A percentile compares a stretch with the other conserved stretches of the same genome.
Evolutionary conservation across 2,888 invertebrate species (phyloP).

Genomic region (Diarsia dahlii): DNA sequence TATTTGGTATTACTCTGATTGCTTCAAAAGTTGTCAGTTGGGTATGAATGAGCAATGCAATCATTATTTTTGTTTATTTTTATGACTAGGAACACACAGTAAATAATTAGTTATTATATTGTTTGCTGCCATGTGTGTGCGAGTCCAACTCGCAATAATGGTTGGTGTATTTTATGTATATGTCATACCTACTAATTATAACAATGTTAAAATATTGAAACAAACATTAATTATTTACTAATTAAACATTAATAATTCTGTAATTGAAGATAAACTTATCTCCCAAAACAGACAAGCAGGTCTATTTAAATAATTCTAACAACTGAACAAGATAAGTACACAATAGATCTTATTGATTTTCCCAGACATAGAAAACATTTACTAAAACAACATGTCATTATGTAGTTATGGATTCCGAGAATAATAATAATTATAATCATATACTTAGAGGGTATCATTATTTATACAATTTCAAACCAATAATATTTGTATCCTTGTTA

Average conservation of each 20-base stretch:
- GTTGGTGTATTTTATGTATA: no score
- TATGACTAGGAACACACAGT: no score
- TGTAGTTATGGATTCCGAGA: constrained; percentile 17
- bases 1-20: constrained; percentile 9
- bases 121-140: no score
- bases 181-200: no score
- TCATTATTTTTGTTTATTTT: not conserved
- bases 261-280: not conserved
- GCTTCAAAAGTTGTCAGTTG: not conserved
- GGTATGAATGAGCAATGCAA: not conserved
- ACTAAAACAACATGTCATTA: constrained; percentile 23
- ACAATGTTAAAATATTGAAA: not conserved
- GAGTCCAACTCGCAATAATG: no score
- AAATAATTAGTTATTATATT: no score
- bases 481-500: not conserved
- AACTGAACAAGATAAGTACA: constrained; percentile 8
- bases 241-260: not conserved
- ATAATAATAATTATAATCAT: constrained; percentile 8
- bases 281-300: not conserved
- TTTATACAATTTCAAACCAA: not conserved
- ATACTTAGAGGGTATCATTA: not conserved
- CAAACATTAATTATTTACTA: not conserved
- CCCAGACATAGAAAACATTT: constrained; percentile 7
- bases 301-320: constrained; percentile 1
- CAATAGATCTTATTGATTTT: constrained; percentile 25